phyloP scores from a whole-genome alignment of 2,797 vertebrate genomes.

The Sebastes hubbsi region DNA sequence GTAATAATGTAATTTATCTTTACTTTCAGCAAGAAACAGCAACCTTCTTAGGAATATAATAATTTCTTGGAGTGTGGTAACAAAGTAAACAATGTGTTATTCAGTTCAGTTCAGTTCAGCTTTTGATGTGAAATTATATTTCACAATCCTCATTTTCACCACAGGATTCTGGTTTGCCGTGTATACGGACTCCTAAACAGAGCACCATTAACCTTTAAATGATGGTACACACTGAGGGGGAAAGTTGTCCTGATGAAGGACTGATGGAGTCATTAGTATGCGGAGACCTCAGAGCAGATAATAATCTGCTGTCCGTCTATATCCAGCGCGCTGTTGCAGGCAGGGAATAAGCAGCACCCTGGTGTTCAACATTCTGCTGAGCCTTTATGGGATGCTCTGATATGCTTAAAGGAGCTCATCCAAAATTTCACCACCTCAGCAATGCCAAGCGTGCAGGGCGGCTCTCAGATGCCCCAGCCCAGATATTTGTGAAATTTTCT shows the following conservation, averaged over 20 bases:
- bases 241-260: slow-evolving; percentile 14
- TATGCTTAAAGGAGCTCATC: slow-evolving; percentile 64
- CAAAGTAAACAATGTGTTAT: background rate
- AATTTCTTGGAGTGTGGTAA: background rate
- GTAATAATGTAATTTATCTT: background rate
- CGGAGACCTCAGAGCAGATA: slow-evolving; percentile 33
- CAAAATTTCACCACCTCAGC: slow-evolving; percentile 59
- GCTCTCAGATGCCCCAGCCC: slow-evolving; percentile 20
- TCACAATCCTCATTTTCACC: background rate
- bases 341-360: slow-evolving; percentile 23
- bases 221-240: background rate
- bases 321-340: slow-evolving; percentile 4
- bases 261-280: slow-evolving; percentile 38
- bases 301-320: slow-evolving; percentile 42
- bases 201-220: background rate
- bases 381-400: slow-evolving; percentile 42
- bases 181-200: background rate
- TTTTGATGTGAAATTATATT: background rate
- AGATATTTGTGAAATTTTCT: slow-evolving; percentile 37
- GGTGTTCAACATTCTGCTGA: slow-evolving; percentile 51
- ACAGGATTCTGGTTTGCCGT: background rate
- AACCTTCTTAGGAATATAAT: background rate
- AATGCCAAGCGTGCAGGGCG: background rate
- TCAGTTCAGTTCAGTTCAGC: background rate
- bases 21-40: background rate